phyloP scores from a whole-genome alignment of 2,888 invertebrate genomes.

The Luperina testacea region DNA sequence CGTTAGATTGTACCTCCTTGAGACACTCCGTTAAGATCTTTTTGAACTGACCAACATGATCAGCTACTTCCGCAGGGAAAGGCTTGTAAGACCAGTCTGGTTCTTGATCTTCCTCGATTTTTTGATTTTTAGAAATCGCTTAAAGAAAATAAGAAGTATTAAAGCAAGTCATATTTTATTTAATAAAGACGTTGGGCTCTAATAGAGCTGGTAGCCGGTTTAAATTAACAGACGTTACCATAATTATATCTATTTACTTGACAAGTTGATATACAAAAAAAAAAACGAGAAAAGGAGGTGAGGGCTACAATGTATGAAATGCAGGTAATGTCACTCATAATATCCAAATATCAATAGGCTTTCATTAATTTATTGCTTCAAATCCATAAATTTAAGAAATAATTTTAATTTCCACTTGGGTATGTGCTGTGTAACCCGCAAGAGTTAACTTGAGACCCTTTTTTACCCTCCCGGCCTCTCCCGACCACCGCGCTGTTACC shows the following conservation, averaged over 20 bases:
- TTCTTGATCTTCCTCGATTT: conserved; percentile 67
- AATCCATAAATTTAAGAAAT: not conserved
- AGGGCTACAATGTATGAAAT: not conserved
- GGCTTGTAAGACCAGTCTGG: conserved; percentile 90
- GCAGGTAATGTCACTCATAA: not conserved
- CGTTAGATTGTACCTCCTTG: conserved; percentile 81
- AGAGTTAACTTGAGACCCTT: too few relatives aligned
- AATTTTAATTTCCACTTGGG: not conserved
- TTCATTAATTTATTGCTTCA: not conserved
- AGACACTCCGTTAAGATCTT: conserved; percentile 85
- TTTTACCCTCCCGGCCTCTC: too few relatives aligned
- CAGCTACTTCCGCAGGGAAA: conserved; percentile 77
- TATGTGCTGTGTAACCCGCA: not conserved
- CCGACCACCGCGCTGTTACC: not conserved
- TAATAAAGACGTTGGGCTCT: not conserved
- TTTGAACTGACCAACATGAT: conserved; percentile 81
- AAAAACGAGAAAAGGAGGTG: not conserved
- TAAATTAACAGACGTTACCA: not conserved
- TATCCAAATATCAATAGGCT: not conserved
- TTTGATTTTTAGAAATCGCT: conserved; percentile 46
- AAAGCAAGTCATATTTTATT: not conserved
- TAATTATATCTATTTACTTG: not conserved
- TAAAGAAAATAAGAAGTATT: conserved; percentile 17
- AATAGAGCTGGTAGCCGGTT: not conserved
- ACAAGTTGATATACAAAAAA: not conserved